A percentile compares a stretch with the other conserved stretches of the same genome.
Conservation (phyloP, 2,113 vertebrate species). For the Holacanthus passer region DNA sequence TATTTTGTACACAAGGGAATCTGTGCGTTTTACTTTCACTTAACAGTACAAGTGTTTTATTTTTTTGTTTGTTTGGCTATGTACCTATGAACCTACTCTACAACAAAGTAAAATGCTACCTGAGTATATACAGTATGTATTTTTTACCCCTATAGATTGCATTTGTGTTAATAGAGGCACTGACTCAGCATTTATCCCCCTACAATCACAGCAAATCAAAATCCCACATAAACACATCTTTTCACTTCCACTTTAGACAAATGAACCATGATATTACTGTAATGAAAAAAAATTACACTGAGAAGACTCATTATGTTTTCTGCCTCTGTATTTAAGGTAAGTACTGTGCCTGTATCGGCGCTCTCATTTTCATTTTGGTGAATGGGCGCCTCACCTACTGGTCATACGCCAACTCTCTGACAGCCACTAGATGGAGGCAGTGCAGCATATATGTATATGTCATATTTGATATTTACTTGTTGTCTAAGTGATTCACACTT, state of each 20-base stretch:
- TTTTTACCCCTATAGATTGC: neutral
- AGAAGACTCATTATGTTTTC: neutral
- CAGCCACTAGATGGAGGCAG: conserved; percentile 59
- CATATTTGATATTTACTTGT: neutral
- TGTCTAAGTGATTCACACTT: neutral
- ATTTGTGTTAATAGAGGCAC: neutral
- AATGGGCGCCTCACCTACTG: neutral
- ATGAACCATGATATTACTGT: no score
- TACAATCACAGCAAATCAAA: neutral
- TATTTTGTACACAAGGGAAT: no score
- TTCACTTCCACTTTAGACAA: neutral
- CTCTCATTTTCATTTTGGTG: neutral
- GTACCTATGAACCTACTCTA: neutral
- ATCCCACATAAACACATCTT: neutral
- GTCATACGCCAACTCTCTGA: neutral
- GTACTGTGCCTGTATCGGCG: neutral
- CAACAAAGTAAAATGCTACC: neutral
- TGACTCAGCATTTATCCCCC: neutral
- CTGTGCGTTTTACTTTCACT: no score
- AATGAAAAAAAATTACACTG: neutral
- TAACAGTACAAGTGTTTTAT: no score
- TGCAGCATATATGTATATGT: conserved; percentile 1
- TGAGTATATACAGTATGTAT: neutral
- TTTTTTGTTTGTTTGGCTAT: no score
- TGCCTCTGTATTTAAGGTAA: neutral